A percentile compares a stretch with the other conserved stretches of the same genome.
Conservation (phyloP, 30 jellyfish, hydroid and myxozoan species). For the Turritopsis rubra region DNA sequence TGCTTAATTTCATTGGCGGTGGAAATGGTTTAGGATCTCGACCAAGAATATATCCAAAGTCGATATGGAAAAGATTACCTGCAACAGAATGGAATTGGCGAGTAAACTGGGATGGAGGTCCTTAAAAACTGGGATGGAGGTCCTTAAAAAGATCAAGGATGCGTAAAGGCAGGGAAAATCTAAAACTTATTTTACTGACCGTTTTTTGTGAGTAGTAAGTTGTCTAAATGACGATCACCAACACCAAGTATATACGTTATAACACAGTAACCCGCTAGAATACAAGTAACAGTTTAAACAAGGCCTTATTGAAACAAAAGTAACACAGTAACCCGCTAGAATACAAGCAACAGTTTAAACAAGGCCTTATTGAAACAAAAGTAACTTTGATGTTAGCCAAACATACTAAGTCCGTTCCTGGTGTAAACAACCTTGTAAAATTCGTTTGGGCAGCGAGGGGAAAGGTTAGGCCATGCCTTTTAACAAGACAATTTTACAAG, state of each 20-base stretch:
- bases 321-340: conserved; percentile 95
- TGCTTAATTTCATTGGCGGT: conserved; percentile 97
- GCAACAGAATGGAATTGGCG: not conserved
- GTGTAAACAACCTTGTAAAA: too few relatives aligned
- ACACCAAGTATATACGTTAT: conserved; percentile 92
- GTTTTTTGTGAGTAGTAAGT: conserved; percentile 69
- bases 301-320: too few relatives aligned
- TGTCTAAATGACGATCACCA: conserved; percentile 97
- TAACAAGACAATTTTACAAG: too few relatives aligned
- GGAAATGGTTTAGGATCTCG: conserved; percentile 99
- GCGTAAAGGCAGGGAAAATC: not conserved
- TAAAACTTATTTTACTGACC: conserved; percentile 38
- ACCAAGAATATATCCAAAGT: conserved; percentile 95
- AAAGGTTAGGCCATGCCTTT: too few relatives aligned
- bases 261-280: conserved; percentile 94
- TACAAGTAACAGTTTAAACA: not conserved
- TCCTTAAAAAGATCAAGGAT: too few relatives aligned
- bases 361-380: too few relatives aligned
- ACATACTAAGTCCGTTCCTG: too few relatives aligned
- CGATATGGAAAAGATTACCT: conserved; percentile 96
- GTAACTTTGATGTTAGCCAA: too few relatives aligned
- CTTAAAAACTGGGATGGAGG: not conserved
- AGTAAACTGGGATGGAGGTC: not conserved
- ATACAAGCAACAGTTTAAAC: not conserved
- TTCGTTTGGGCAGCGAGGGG: too few relatives aligned